These are phyloP conservation scores for Pelobates fuscus DNA, from an alignment of 2,113 vertebrate species.

Conservation along the genomic window DNA sequence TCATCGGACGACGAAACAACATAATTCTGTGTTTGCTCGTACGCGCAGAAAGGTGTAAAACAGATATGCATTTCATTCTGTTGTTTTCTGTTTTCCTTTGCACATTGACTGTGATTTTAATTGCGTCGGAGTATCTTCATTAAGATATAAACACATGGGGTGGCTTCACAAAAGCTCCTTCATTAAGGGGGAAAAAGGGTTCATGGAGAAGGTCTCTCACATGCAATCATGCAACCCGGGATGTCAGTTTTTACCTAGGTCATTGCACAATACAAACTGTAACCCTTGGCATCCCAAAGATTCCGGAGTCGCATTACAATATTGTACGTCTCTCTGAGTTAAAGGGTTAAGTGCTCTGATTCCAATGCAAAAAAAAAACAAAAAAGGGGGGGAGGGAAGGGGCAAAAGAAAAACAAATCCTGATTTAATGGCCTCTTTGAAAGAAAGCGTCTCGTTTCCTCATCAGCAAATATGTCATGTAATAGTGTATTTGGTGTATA, in stretches of 20 bases:
- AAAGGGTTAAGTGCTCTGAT: conserved; percentile 76
- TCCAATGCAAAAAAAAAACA: conserved; percentile 71
- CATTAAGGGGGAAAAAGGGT: conserved; percentile 75
- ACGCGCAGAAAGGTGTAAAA: conserved; percentile 52
- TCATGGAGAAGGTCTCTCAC: conserved; percentile 84
- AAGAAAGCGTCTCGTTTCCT: conserved; percentile 82
- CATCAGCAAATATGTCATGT: conserved; percentile 79
- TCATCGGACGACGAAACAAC: too few species aligned
- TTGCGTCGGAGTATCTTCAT: conserved; percentile 96
- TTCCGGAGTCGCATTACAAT: not conserved
- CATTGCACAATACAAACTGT: conserved; percentile 98
- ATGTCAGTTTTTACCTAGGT: conserved; percentile 93
- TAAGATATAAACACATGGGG: conserved; percentile 83
- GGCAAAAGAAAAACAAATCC: conserved; percentile 63
- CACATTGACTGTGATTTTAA: conserved; percentile 82
- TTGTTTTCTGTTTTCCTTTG: conserved; percentile 76
- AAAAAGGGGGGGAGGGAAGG: conserved; percentile 78
- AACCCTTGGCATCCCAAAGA: conserved; percentile 47
- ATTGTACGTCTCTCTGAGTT: too few species aligned
- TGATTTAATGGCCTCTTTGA: conserved; percentile 80
- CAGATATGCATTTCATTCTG: conserved; percentile 61
- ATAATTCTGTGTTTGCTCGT: not conserved
- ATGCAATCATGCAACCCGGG: conserved; percentile 86
- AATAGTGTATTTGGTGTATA: conserved; percentile 82
- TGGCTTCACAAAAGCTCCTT: conserved; percentile 82